Conservation (phyloP, 2,113 vertebrate genomes). For the Sorex araneus region DNA sequence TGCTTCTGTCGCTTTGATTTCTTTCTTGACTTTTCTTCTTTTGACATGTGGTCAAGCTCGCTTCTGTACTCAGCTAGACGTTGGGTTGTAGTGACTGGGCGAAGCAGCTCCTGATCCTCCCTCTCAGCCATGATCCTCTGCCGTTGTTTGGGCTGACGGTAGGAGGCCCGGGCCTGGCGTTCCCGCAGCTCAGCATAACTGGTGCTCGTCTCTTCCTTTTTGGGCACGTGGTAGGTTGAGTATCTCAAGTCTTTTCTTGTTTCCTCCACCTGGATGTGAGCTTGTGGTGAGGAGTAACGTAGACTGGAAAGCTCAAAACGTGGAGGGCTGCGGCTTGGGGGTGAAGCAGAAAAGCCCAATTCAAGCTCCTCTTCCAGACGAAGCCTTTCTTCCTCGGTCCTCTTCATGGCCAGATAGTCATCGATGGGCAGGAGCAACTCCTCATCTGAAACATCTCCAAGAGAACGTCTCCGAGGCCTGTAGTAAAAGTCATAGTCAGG, state of each 20-base stretch:
- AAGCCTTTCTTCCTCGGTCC: conserved; percentile 96
- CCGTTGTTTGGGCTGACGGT: conserved; percentile 92
- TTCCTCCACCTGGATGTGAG: conserved; percentile 90
- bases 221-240: conserved; percentile 94
- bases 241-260: conserved; percentile 91
- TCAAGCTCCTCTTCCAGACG: conserved; percentile 96
- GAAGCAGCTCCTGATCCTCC: conserved; percentile 96
- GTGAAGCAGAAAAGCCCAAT: conserved; percentile 96
- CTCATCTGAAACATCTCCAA: conserved; percentile 97
- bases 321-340: conserved; percentile 96
- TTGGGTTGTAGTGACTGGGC: conserved; percentile 91
- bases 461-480: conserved; percentile 94
- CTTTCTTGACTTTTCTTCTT: conserved; percentile 93
- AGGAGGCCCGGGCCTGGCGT: conserved; percentile 93
- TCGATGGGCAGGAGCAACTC: conserved; percentile 96
- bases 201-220: conserved; percentile 93
- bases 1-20: conserved; percentile 90
- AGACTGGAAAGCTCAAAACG: conserved; percentile 96
- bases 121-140: conserved; percentile 94
- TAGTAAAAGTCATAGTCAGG: conserved; percentile 94
- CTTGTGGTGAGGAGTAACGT: conserved; percentile 91
- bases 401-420: conserved; percentile 98
- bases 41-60: conserved; percentile 94
- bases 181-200: conserved; percentile 95
- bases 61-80: conserved; percentile 94